phyloP scores from a whole-genome alignment of 2,797 vertebrate genomes.

The Sciurus vulgaris region DNA sequence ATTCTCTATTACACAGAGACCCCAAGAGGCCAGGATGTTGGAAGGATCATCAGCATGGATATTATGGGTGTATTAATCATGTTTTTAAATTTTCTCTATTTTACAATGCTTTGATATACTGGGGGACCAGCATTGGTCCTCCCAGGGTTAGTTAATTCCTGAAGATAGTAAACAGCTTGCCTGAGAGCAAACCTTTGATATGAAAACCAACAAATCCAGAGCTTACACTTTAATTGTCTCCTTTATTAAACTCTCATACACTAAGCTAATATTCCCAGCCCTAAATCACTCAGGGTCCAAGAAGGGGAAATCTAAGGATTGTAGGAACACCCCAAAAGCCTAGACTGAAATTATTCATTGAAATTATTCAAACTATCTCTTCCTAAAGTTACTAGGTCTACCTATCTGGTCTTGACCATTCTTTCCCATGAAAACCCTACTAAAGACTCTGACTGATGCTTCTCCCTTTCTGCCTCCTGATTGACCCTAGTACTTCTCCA shows the following conservation, averaged over 20 bases:
- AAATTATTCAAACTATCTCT: background rate
- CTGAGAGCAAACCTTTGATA: background rate
- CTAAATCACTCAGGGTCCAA: background rate
- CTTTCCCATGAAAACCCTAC: background rate
- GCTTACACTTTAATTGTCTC: background rate
- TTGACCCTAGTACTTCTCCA: rapidly evolving
- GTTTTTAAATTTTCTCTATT: background rate
- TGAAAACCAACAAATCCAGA: background rate
- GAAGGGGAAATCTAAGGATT: background rate
- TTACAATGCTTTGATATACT: background rate
- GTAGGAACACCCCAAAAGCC: background rate
- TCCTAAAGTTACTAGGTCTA: background rate
- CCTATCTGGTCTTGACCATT: background rate
- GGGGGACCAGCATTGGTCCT: background rate
- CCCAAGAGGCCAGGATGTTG: background rate
- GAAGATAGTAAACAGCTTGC: background rate
- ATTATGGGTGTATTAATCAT: background rate
- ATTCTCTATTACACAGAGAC: background rate
- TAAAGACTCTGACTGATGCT: too few relatives aligned
- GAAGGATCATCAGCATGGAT: background rate
- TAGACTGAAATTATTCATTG: background rate
- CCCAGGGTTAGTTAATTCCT: background rate
- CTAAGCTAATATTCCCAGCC: background rate
- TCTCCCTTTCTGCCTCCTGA: background rate
- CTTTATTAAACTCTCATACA: background rate